phyloP scores from a whole-genome alignment of 2,888 invertebrate genomes.

The Meganola albula region DNA sequence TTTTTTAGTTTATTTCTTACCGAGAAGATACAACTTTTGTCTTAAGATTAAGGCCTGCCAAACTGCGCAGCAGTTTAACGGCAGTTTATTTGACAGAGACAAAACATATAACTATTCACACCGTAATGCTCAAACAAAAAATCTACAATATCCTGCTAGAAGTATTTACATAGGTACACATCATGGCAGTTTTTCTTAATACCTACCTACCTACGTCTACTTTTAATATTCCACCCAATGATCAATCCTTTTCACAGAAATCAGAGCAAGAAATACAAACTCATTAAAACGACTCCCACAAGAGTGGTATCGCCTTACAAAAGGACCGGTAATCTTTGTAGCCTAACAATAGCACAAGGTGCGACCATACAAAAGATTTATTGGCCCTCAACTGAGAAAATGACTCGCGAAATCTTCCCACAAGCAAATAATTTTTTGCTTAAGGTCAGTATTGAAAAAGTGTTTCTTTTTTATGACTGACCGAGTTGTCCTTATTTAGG shows the following conservation, averaged over 20 bases:
- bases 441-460: slow-evolving; percentile 28
- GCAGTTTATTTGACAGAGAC: no score
- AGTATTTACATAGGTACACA: not conserved
- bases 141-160: not conserved
- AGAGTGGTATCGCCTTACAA: slow-evolving; percentile 50
- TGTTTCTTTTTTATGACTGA: slow-evolving; percentile 17
- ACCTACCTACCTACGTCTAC: not conserved
- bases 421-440: slow-evolving; percentile 27
- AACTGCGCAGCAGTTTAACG: no score
- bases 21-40: no score
- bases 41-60: no score
- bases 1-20: no score
- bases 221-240: not conserved
- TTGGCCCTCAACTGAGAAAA: slow-evolving; percentile 33
- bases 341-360: slow-evolving; percentile 55
- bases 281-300: slow-evolving; percentile 42
- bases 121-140: no score
- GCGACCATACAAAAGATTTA: slow-evolving; percentile 43
- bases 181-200: not conserved
- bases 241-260: not conserved
- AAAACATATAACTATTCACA: no score
- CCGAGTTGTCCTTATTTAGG: slow-evolving; percentile 17
- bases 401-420: slow-evolving; percentile 33
- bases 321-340: slow-evolving; percentile 51
- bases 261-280: no score